These are phyloP conservation scores for Bos javanicus DNA, from an alignment of 2,113 vertebrate genomes.

Conservation along the genomic window DNA sequence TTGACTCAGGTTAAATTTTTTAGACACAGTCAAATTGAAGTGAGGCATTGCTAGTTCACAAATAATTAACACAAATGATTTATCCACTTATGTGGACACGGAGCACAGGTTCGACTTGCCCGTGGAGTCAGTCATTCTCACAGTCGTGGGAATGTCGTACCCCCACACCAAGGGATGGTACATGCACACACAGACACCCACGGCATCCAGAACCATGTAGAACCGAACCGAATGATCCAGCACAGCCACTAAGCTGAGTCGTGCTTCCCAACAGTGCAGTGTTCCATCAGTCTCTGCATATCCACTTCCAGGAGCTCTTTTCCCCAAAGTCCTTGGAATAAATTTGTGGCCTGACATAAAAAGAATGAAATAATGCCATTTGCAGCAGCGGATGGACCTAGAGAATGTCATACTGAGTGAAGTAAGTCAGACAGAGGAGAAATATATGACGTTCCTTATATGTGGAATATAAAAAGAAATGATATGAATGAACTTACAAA, in stretches of 20 bases:
- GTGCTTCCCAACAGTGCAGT: fast-evolving
- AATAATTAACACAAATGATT: not conserved
- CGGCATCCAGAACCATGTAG: fast-evolving
- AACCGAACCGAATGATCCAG: not conserved
- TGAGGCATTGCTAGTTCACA: not conserved
- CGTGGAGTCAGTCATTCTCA: fast-evolving
- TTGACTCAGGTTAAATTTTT: slow-evolving; percentile 32
- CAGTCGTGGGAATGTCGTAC: not conserved
- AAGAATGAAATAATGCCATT: not conserved
- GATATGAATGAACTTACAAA: not conserved
- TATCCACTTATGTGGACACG: fast-evolving
- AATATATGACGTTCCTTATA: not conserved
- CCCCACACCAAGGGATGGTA: too few relatives aligned
- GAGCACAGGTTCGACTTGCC: fast-evolving
- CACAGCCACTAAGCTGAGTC: not conserved
- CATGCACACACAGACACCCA: too few relatives aligned
- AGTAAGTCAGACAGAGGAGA: not conserved
- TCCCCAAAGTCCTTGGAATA: not conserved
- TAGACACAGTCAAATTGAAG: slow-evolving; percentile 2
- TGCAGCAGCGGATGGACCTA: not conserved
- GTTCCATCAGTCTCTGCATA: not conserved
- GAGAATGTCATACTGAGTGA: not conserved
- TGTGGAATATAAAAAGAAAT: not conserved
- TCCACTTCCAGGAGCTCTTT: not conserved
- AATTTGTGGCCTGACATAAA: not conserved